Base-by-base conservation (phyloP, 2,888 invertebrate species). In the Cheiracanthium punctorium region DNA sequence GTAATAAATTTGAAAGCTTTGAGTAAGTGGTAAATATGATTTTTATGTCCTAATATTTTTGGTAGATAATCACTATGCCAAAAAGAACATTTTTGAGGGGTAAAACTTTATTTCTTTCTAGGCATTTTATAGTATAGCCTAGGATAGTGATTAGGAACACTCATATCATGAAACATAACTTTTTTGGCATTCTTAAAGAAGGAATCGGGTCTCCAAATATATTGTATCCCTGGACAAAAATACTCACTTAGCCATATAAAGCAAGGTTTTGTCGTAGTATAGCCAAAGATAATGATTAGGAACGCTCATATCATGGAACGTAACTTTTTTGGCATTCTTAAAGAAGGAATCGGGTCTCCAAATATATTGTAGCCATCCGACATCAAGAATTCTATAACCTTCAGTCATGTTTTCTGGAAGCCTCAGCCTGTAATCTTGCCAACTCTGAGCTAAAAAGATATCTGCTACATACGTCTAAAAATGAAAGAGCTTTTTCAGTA, bases 291-390 rank as follows among this genome's bases (percentile, higher is more conserved):
- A 97, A 92, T 97, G 97, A 91, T 97, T 97, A 0, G 97, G 97
- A 91, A 97, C 96, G 91, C 96, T 96, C 96, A 97, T 97, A 92
- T 97, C 96, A 90, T 97, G 97, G 91, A 97, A 97, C 20, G 96
- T 96, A 48, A 95, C 97, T 91, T 96, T 96, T 92, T 97, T 97
- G n/a, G 97, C 97, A 75, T 89, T 89, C 70, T 97, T 97, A 92
- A 97, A 97, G 93, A 97, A 97, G 91, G 96, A 96, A 92, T 97
- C 97, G 0, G 97, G 97, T 84, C 97, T 93, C 97, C 97, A 97
- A 91, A 97, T 97, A 91, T 94, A 94, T 92, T 90, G 90, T 14
- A 97, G 93, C 96, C 96, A 97, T 90, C 96, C 96, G 30, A 97
- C 96, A 91, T 97, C 96, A 79, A 97, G 93, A 91, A 97, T 96